Evolutionary conservation across 2,888 invertebrate genomes (phyloP).

Genomic region (Orchesellides sinensis): DNA sequence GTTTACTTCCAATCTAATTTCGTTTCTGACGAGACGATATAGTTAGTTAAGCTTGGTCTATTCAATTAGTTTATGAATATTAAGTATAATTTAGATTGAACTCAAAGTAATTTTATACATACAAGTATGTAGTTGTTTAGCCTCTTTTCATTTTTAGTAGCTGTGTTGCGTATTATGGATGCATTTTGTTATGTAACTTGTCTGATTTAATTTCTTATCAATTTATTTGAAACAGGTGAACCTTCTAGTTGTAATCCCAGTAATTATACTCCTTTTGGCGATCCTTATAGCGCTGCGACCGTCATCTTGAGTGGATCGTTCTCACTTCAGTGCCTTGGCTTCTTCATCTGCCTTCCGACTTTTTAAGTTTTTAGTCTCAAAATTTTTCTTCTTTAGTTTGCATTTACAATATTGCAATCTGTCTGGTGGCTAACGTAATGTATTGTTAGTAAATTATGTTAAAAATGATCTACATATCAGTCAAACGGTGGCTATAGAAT

Average conservation of each 20-base stretch:
- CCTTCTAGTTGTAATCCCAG: constrained; percentile 77
- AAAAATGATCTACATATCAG: constrained; percentile 51
- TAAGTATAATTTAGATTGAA: neutral
- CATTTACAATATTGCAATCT: constrained; percentile 57
- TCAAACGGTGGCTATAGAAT: constrained; percentile 49
- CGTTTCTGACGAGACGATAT: neutral
- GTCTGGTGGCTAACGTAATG: constrained; percentile 59
- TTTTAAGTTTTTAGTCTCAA: constrained; percentile 62
- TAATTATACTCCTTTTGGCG: constrained; percentile 77
- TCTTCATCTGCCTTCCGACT: constrained; percentile 67
- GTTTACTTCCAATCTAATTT: constrained; percentile 2
- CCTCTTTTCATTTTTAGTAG: constrained; percentile 5
- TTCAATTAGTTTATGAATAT: neutral
- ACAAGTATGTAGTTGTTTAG: neutral
- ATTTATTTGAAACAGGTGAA: constrained; percentile 76
- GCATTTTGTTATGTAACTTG: constrained; percentile 14
- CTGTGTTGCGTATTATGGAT: neutral
- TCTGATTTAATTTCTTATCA: constrained; percentile 35
- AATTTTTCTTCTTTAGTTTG: constrained; percentile 50
- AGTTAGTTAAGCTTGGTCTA: neutral
- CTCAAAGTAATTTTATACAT: no score
- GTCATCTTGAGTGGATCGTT: constrained; percentile 71
- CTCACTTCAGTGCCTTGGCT: constrained; percentile 68
- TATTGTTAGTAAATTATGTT: constrained; percentile 57
- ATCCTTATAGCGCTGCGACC: constrained; percentile 77